Percentiles rank a stretch among this genome's conserved stretches.
Evolutionary conservation across 92 coral and sea anemone species (phyloP).

Genomic region (Pocillopora meandrina): DNA sequence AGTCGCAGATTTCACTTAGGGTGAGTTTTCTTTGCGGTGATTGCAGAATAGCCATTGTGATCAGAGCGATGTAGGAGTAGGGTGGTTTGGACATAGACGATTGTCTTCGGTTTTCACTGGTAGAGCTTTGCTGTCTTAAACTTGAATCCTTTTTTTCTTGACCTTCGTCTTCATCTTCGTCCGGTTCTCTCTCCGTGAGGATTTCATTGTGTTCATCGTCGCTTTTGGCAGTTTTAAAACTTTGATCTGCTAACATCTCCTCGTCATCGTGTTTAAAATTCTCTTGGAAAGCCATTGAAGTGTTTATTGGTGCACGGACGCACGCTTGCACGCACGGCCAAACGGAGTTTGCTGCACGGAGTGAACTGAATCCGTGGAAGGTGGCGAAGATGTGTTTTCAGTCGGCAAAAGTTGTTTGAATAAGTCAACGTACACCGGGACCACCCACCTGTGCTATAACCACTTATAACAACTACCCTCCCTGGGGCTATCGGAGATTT

Average conservation of each 20-base stretch:
- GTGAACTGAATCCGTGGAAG: constrained; percentile 33
- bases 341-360: neutral
- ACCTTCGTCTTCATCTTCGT: constrained; percentile 27
- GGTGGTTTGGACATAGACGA: constrained; percentile 85
- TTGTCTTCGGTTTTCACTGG: constrained; percentile 45
- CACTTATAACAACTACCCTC: constrained; percentile 72
- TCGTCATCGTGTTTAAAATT: constrained; percentile 18
- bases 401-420: constrained; percentile 70
- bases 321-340: too few relatives aligned
- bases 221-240: constrained; percentile 27
- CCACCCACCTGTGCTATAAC: constrained; percentile 87
- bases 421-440: constrained; percentile 65
- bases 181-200: constrained; percentile 7
- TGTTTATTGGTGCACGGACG: neutral
- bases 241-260: neutral
- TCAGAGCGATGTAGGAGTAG: constrained; percentile 95
- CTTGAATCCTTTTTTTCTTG: constrained; percentile 17
- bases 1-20: constrained; percentile 96
- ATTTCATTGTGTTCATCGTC: constrained; percentile 14
- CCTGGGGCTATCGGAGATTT: constrained; percentile 74
- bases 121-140: constrained; percentile 27
- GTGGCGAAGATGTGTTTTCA: constrained; percentile 42
- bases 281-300: constrained; percentile 31
- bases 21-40: constrained; percentile 98
- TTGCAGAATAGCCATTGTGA: constrained; percentile 97